Evolutionary conservation across 2,888 invertebrate genomes (phyloP).

Genomic region (Melanophora roralis): DNA sequence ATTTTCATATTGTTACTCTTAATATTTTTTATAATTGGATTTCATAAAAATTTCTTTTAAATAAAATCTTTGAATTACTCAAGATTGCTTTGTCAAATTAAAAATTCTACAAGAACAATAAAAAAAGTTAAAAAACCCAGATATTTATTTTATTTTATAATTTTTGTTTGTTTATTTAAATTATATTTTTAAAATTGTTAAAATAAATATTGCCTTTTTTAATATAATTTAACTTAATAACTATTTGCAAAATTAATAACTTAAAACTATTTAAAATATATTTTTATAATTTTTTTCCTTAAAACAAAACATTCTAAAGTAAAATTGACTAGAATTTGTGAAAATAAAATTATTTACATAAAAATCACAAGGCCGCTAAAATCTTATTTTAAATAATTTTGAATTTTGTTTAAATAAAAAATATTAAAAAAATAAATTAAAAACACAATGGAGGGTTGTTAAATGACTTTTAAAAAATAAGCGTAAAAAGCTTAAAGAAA

Average conservation of each 20-base stretch:
- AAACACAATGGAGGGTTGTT: conserved; percentile 36
- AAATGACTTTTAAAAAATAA: conserved; percentile 34
- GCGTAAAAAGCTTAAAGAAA: conserved; percentile 28
- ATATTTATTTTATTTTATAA: background rate
- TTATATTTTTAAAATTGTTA: background rate
- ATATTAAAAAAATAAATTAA: conserved; percentile 1
- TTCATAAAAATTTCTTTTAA: background rate
- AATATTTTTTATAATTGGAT: background rate
- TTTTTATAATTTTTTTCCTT: background rate
- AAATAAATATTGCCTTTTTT: conserved; percentile 36
- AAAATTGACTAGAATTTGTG: conserved; percentile 60
- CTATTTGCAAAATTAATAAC: background rate
- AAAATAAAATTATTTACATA: conserved; percentile 6
- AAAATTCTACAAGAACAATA: no score
- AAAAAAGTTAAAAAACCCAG: background rate
- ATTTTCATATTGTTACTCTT: background rate
- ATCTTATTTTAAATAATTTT: conserved; percentile 60
- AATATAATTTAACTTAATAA: background rate
- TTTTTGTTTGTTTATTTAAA: background rate
- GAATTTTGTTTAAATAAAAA: conserved; percentile 4
- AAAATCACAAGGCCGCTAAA: conserved; percentile 63
- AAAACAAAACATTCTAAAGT: conserved; percentile 24
- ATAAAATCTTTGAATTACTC: no score
- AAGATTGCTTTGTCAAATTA: no score
- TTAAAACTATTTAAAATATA: conserved; percentile 2